phyloP scores from a whole-genome alignment of 2,113 vertebrate species.

The Rutilus rutilus region DNA sequence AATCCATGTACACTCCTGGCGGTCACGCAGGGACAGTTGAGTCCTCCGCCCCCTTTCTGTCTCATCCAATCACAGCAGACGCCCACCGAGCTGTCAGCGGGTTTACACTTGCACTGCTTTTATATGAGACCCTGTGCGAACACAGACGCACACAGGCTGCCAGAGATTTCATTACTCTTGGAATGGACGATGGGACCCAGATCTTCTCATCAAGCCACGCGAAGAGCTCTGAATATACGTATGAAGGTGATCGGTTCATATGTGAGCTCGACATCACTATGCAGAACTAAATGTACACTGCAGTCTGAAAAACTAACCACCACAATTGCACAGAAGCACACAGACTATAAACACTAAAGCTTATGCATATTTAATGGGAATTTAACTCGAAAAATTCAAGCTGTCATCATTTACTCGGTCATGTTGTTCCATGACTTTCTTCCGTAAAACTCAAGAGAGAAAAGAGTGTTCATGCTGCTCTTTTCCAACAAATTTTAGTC shows the following conservation, averaged over 20 bases:
- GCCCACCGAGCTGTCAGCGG: slow-evolving; percentile 45
- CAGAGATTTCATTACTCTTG: slow-evolving; percentile 51
- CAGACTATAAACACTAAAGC: background rate
- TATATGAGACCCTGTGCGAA: slow-evolving; percentile 46
- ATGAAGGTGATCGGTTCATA: background rate
- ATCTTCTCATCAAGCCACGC: background rate
- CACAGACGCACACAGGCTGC: slow-evolving; percentile 13
- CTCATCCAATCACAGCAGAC: slow-evolving; percentile 42
- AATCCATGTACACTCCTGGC: slow-evolving; percentile 11
- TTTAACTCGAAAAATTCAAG: background rate
- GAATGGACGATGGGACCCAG: slow-evolving; percentile 35
- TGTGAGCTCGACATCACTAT: background rate
- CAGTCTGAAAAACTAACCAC: background rate
- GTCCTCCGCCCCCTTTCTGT: slow-evolving; percentile 23
- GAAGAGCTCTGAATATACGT: background rate
- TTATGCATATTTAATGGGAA: background rate
- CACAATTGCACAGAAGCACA: background rate
- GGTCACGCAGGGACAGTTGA: slow-evolving; percentile 27
- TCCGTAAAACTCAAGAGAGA: background rate
- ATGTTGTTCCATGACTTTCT: background rate
- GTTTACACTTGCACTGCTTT: slow-evolving; percentile 47
- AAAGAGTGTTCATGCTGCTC: too few relatives aligned
- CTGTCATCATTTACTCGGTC: background rate
- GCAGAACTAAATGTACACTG: background rate
- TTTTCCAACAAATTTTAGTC: background rate